Conservation (phyloP, 2,113 vertebrate genomes). For the Aramus guarauna region DNA sequence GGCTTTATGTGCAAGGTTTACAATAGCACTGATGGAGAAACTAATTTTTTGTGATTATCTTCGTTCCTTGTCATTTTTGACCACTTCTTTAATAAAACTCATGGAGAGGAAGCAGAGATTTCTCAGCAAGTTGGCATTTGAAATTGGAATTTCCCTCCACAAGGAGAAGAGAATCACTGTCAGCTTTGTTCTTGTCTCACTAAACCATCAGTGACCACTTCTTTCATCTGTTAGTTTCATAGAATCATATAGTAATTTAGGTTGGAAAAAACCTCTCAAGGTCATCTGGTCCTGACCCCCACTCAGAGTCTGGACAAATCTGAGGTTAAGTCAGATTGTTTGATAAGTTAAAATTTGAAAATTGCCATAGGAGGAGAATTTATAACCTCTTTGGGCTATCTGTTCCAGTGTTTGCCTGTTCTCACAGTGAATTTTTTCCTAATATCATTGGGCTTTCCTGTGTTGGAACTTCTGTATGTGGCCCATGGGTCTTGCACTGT, state of each 20-base stretch:
- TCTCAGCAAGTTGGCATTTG: not conserved
- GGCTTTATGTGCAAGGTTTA: not conserved
- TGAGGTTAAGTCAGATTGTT: not conserved
- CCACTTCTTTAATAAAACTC: not conserved
- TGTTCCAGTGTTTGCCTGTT: not conserved
- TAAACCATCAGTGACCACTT: not conserved
- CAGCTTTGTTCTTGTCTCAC: not conserved
- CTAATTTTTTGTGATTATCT: not conserved
- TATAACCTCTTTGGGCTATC: not conserved
- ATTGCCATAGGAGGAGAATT: not conserved
- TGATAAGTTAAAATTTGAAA: not conserved
- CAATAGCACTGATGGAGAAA: not conserved
- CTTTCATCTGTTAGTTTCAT: not conserved
- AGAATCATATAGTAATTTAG: not conserved
- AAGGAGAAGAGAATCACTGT: not conserved
- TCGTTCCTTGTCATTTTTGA: not conserved
- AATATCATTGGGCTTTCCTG: not conserved
- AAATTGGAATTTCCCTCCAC: fast-evolving
- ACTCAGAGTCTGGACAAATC: not conserved
- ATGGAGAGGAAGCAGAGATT: not conserved
- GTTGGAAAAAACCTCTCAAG: not conserved
- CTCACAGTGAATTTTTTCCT: not conserved
- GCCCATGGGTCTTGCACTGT: not conserved
- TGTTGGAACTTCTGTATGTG: not conserved
- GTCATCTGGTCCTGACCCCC: not conserved